phyloP scores from a whole-genome alignment of 2,888 invertebrate species.

The Lutraria lutraria region DNA sequence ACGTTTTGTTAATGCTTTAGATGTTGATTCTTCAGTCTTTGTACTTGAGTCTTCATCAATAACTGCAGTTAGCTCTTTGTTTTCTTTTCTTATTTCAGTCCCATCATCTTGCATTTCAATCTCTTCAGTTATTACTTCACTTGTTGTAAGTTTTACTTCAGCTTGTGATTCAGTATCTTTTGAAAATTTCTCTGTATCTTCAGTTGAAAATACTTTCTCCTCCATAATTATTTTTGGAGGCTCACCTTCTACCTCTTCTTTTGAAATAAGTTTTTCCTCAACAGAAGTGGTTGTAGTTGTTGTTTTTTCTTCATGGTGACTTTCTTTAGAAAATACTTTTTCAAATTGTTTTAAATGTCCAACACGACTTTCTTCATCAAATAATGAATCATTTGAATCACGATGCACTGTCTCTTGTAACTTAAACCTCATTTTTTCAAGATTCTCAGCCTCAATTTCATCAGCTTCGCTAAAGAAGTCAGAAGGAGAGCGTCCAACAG shows the following conservation, averaged over 20 bases:
- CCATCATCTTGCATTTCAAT: conserved; percentile 67
- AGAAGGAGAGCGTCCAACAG: conserved; percentile 84
- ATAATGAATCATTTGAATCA: conserved; percentile 41
- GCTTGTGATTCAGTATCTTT: conserved; percentile 55
- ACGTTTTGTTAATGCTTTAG: conserved; percentile 54
- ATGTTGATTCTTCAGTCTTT: conserved; percentile 58
- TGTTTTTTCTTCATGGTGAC: conserved; percentile 51
- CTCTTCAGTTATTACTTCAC: conserved; percentile 64
- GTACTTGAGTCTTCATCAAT: conserved; percentile 58
- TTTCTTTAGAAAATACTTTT: conserved; percentile 60
- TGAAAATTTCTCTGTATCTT: conserved; percentile 61
- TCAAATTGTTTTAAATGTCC: conserved; percentile 59
- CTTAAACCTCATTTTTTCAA: conserved; percentile 32
- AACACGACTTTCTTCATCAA: conserved; percentile 61
- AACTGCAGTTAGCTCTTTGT: conserved; percentile 57
- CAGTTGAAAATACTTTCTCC: conserved; percentile 63
- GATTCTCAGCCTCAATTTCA: conserved; percentile 56
- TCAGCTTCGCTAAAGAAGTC: conserved; percentile 74
- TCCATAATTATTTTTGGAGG: conserved; percentile 62
- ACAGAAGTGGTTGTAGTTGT: conserved; percentile 55
- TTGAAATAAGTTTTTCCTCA: conserved; percentile 59
- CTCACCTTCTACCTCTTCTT: conserved; percentile 61
- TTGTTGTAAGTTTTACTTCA: conserved; percentile 54
- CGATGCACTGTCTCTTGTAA: conserved; percentile 20
- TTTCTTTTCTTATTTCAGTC: conserved; percentile 64